Evolutionary conservation across 2,888 invertebrate species (phyloP).

Genomic region (Dichetophora obliterata): DNA sequence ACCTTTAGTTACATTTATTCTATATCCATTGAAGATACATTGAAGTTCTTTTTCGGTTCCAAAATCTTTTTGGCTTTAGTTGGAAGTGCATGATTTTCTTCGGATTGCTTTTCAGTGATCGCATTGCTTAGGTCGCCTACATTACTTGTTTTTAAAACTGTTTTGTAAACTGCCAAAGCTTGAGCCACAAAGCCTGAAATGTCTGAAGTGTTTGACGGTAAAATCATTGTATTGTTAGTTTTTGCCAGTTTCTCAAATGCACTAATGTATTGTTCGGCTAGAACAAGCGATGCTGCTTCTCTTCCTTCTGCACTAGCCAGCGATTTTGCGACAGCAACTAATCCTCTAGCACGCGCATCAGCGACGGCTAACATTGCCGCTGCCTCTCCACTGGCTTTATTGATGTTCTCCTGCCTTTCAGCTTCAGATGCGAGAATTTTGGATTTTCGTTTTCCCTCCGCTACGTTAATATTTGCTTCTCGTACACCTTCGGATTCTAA

Average conservation of each 20-base stretch:
- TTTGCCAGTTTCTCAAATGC: constrained; percentile 95
- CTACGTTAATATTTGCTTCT: constrained; percentile 95
- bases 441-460: constrained; percentile 93
- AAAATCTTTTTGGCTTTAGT: too few relatives aligned
- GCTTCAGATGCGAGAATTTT: constrained; percentile 97
- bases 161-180: constrained; percentile 67
- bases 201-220: constrained; percentile 88
- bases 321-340: constrained; percentile 81
- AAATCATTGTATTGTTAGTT: constrained; percentile 92
- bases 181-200: constrained; percentile 65
- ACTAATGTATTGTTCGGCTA: constrained; percentile 96
- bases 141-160: constrained; percentile 52
- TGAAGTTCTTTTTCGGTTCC: too few relatives aligned
- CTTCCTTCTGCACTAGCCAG: constrained; percentile 75
- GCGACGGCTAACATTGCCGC: constrained; percentile 92
- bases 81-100: background rate
- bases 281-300: constrained; percentile 90
- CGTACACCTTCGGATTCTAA: constrained; percentile 96
- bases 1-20: too few relatives aligned
- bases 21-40: too few relatives aligned
- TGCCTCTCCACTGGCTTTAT: constrained; percentile 93
- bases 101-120: background rate
- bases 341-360: constrained; percentile 87
- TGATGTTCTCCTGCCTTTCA: constrained; percentile 92
- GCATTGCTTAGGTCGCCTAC: background rate